Evolutionary conservation across 30 jellyfish, hydroid and myxozoan species (phyloP), one percentile per base, ranked within the genome.

Genomic region (Turritopsis dohrnii): DNA sequence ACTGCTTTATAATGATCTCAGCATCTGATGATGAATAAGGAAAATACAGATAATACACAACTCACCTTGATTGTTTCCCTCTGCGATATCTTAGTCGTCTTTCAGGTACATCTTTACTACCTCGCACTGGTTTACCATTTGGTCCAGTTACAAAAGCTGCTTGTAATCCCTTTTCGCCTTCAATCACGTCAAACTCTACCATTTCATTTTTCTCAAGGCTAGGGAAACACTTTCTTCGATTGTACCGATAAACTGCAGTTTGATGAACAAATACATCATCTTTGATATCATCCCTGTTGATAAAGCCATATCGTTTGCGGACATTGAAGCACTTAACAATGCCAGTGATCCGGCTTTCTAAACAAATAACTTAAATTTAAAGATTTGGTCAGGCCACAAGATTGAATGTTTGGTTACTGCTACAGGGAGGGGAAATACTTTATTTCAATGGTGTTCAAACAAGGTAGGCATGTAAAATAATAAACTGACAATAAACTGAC

Each of bases 141-240:
- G 98, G 98, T 66, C 98, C 98, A 22, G 98, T 93, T 17, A 93
- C 98, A 83, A 88, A 88, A 16, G 93, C 79, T 66, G 98, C 98
- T 81, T 93, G 96, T 27, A 84, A 81, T 52, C 98, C 98, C 90
- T 93, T 93, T 81, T 77, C 77, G 52, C 98, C 98, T 93, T 93
- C 93, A 22, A 93, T 84, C 76, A 93, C 98, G 81, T 93, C 98
- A 86, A 93, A 93, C 72, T 93, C 98, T 25, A 93, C 98, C 54
- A 85, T 75, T 76, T 93, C 98, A 28, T 95, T 96, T 76, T 93
- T 96, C 53, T 96, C 98, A 88, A 93, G 96, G 85, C 98, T 93
- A 66, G 96, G 95, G 79, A 93, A 83, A 84, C 88, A 93, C 95
- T 93, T 93, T 90, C 82, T 93, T 0, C 96, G 98, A 85, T 93